Percentiles rank a stretch among this genome's conserved stretches.
These are phyloP conservation scores for Pempheris klunzingeri DNA, from an alignment of 2,797 vertebrate genomes.

Conservation along the genomic window DNA sequence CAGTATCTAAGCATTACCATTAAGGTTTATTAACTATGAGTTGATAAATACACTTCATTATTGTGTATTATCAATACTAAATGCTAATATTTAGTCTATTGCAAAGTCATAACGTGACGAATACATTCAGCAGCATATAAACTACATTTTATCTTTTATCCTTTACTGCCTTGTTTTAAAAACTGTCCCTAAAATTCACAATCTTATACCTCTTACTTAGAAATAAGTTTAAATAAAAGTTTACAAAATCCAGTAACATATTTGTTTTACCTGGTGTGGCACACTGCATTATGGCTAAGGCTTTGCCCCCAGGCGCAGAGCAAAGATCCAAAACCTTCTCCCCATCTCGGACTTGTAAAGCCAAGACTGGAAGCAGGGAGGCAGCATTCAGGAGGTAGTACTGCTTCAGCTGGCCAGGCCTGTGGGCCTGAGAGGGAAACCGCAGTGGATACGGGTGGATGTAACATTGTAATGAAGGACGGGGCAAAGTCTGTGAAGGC, in stretches of 20 bases:
- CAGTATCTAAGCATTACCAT: background rate
- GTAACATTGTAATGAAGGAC: slow-evolving; percentile 87
- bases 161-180: background rate
- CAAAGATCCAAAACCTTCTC: slow-evolving; percentile 95
- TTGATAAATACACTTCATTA: background rate
- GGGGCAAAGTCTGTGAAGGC: slow-evolving; percentile 16
- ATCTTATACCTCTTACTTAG: background rate
- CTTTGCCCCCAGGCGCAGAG: slow-evolving; percentile 96
- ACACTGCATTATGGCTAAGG: slow-evolving; percentile 90
- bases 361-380: slow-evolving; percentile 93
- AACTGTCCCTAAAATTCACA: background rate
- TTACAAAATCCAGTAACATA: background rate
- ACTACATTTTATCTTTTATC: background rate
- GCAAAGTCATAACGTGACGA: background rate
- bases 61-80: background rate
- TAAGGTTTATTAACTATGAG: background rate
- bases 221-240: background rate
- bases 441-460: slow-evolving; percentile 80
- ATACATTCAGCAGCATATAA: background rate
- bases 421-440: slow-evolving; percentile 90
- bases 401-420: slow-evolving; percentile 89
- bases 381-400: slow-evolving; percentile 96
- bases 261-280: slow-evolving; percentile 88
- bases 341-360: slow-evolving; percentile 88
- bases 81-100: background rate